A percentile compares a stretch with the other conserved stretches of the same genome.
phyloP scores from a whole-genome alignment of 2,113 vertebrate genomes.

The Corythornis madagascariensis region DNA sequence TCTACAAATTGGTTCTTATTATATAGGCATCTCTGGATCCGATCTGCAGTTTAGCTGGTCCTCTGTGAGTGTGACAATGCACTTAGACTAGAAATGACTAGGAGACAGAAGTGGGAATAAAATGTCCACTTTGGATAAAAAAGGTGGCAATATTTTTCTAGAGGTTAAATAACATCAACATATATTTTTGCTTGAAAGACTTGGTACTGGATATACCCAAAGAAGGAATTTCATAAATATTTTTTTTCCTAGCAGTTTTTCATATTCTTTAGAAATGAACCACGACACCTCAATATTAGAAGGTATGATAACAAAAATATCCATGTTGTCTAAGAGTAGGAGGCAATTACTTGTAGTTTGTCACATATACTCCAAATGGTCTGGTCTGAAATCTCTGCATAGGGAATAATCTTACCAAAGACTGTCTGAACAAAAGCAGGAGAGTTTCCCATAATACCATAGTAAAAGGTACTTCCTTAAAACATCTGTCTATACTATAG shows the following conservation, averaged over 20 bases:
- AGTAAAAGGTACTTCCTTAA: neutral
- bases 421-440: neutral
- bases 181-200: neutral
- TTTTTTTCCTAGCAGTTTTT: neutral
- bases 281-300: neutral
- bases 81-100: neutral
- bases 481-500: neutral
- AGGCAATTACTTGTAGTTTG: neutral
- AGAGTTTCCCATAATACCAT: neutral
- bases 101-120: neutral
- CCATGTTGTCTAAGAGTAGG: neutral
- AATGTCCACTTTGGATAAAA: neutral
- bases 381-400: neutral
- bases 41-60: neutral
- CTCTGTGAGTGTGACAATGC: neutral
- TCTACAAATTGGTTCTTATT: neutral
- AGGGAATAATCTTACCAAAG: neutral
- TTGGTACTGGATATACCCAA: neutral
- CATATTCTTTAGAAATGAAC: neutral
- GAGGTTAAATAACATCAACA: neutral
- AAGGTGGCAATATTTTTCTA: neutral
- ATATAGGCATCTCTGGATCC: neutral
- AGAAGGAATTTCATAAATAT: neutral
- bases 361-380: neutral
- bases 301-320: neutral